These are phyloP conservation scores for Seriola rivoliana DNA, from an alignment of 2,113 vertebrate species.

Conservation along the genomic window DNA sequence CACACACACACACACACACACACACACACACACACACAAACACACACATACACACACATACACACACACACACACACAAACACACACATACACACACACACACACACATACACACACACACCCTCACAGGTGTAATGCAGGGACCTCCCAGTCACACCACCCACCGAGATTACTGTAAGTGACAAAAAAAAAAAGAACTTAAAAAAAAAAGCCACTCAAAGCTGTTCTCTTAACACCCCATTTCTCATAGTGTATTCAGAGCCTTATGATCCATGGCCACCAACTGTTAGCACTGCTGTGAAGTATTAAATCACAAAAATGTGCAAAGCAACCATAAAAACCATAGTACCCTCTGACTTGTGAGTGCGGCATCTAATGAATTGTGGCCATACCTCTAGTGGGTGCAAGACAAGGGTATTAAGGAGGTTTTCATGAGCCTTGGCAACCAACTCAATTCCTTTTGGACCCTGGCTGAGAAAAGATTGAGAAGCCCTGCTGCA, in stretches of 20 bases:
- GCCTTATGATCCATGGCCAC: conserved; percentile 64
- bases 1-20: conserved; percentile 15
- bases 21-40: conserved; percentile 45
- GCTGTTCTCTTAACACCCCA: conserved; percentile 52
- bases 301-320: conserved; percentile 56
- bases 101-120: conserved; percentile 27
- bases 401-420: conserved; percentile 54
- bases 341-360: conserved; percentile 28
- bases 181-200: conserved; percentile 57
- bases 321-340: conserved; percentile 59
- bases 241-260: conserved; percentile 49
- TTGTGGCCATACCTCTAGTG: conserved; percentile 41
- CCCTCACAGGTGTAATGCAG: conserved; percentile 68
- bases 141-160: conserved; percentile 73
- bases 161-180: conserved; percentile 69
- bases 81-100: conserved; percentile 38
- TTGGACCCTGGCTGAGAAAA: conserved; percentile 49
- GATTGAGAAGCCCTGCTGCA: conserved; percentile 43
- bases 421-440: conserved; percentile 59
- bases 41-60: conserved; percentile 43
- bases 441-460: conserved; percentile 45
- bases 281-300: conserved; percentile 52
- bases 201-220: conserved; percentile 43
- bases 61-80: conserved; percentile 20
- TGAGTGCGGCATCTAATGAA: conserved; percentile 41